A percentile compares a stretch with the other conserved stretches of the same genome.
Evolutionary conservation across 2,888 invertebrate genomes (phyloP).

Genomic region (Metalampra italica): DNA sequence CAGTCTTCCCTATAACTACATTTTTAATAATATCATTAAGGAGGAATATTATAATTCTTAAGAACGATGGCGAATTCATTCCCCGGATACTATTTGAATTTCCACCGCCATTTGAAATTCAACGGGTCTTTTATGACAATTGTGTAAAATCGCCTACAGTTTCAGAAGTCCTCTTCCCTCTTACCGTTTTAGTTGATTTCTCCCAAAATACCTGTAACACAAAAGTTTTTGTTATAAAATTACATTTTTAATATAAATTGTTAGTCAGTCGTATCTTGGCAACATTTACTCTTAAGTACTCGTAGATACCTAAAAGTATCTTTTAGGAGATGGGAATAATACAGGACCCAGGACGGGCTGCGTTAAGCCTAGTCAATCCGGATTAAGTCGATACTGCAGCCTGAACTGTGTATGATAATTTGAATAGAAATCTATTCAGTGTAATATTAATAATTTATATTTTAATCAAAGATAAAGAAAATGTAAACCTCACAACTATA

Average conservation of each 20-base stretch:
- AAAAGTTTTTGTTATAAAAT: slow-evolving; percentile 14
- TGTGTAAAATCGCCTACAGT: slow-evolving; percentile 24
- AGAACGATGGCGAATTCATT: slow-evolving; percentile 7
- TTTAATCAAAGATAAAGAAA: too few relatives aligned
- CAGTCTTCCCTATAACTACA: not conserved
- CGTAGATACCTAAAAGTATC: not conserved
- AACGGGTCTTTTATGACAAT: slow-evolving; percentile 57
- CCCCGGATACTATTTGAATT: slow-evolving; percentile 45
- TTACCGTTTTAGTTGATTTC: slow-evolving; percentile 45
- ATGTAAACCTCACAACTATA: not conserved
- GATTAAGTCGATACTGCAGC: slow-evolving; percentile 26
- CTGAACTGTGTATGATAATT: slow-evolving; percentile 9
- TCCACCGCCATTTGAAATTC: slow-evolving; percentile 47
- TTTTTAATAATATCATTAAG: not conserved
- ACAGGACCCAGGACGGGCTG: slow-evolving; percentile 14
- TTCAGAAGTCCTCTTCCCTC: slow-evolving; percentile 32
- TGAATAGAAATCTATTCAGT: slow-evolving; percentile 12
- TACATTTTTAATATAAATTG: too few relatives aligned
- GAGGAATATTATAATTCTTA: not conserved
- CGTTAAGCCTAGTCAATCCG: slow-evolving; percentile 29
- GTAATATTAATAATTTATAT: slow-evolving; percentile 7
- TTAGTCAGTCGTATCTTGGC: not conserved
- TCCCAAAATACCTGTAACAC: slow-evolving; percentile 73
- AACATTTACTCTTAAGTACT: not conserved
- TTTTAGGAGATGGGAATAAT: slow-evolving; percentile 5